Percentiles rank a stretch among this genome's conserved stretches.
Conservation (phyloP, 2,113 vertebrate species). For the Eurypyga helias region DNA sequence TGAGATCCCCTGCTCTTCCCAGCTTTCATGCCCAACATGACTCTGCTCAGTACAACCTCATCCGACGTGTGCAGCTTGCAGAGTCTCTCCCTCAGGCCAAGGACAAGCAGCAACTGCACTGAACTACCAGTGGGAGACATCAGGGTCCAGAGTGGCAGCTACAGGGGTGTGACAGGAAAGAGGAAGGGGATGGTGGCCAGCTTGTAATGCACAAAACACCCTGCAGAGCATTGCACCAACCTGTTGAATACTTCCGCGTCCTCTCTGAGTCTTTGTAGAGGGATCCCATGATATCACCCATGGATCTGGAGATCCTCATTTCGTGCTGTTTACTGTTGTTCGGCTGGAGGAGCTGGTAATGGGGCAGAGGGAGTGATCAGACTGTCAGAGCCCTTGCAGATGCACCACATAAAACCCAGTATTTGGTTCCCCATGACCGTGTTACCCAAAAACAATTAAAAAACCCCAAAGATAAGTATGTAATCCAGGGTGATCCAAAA, state of each 20-base stretch:
- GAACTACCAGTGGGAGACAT: background rate
- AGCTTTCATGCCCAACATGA: background rate
- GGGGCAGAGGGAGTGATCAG: conserved; percentile 5
- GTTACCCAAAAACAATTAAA: background rate
- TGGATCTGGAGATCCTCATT: conserved; percentile 88
- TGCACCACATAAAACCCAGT: background rate
- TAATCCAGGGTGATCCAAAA: background rate
- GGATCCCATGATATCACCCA: conserved; percentile 90
- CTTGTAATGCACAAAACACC: background rate
- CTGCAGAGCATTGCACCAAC: background rate
- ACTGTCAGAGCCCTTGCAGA: background rate
- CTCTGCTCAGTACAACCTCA: background rate
- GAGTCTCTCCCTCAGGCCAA: background rate
- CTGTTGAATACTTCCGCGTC: conserved; percentile 89
- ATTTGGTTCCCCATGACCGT: background rate
- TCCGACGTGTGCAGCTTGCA: fast-evolving
- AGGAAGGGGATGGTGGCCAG: background rate
- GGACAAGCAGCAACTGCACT: background rate
- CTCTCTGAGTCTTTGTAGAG: conserved; percentile 86
- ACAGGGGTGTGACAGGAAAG: background rate
- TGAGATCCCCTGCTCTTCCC: background rate
- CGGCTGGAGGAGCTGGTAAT: conserved; percentile 83
- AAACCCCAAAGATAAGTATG: background rate
- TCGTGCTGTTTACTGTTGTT: conserved; percentile 90
- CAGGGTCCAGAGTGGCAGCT: background rate